phyloP scores from a whole-genome alignment of 2,888 invertebrate genomes.

The Ligdia adustata region DNA sequence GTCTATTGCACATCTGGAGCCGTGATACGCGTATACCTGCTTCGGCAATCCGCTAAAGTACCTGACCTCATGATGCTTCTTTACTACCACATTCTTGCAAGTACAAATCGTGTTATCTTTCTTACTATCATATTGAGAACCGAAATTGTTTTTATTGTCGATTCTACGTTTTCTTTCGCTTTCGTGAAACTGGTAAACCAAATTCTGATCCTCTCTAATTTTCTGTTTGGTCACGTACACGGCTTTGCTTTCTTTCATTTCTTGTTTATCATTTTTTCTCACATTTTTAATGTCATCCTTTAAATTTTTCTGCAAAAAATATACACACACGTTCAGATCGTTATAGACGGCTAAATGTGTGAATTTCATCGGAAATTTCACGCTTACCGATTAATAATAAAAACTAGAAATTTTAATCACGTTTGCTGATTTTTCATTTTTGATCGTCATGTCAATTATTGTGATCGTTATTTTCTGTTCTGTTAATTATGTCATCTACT shows the following conservation, averaged over 20 bases:
- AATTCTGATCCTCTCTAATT: slow-evolving; percentile 29
- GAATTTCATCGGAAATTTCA: slow-evolving; percentile 10
- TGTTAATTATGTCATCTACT: no score
- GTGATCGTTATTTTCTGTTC: no score
- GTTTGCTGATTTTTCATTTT: slow-evolving; percentile 10
- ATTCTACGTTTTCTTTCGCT: slow-evolving; percentile 26
- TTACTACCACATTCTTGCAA: slow-evolving; percentile 37
- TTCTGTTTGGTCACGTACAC: slow-evolving; percentile 49
- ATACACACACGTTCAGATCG: slow-evolving; percentile 13
- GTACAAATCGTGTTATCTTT: slow-evolving; percentile 46
- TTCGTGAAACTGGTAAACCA: slow-evolving; percentile 25
- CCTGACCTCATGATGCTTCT: slow-evolving; percentile 35
- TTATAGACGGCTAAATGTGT: slow-evolving; percentile 5
- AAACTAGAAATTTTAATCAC: slow-evolving; percentile 20
- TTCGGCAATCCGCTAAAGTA: slow-evolving; percentile 44
- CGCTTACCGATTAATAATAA: slow-evolving; percentile 6
- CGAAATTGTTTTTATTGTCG: slow-evolving; percentile 43
- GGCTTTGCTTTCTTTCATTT: slow-evolving; percentile 59
- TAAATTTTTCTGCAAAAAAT: slow-evolving; percentile 25
- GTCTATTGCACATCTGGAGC: slow-evolving; percentile 50
- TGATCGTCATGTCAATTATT: slow-evolving; percentile 2
- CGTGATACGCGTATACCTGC: slow-evolving; percentile 48
- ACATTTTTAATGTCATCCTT: slow-evolving; percentile 31
- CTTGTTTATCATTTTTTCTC: slow-evolving; percentile 55
- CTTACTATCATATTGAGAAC: slow-evolving; percentile 53